These are phyloP conservation scores for Gibbula magus DNA, from an alignment of 2,888 invertebrate species.

Conservation along the genomic window DNA sequence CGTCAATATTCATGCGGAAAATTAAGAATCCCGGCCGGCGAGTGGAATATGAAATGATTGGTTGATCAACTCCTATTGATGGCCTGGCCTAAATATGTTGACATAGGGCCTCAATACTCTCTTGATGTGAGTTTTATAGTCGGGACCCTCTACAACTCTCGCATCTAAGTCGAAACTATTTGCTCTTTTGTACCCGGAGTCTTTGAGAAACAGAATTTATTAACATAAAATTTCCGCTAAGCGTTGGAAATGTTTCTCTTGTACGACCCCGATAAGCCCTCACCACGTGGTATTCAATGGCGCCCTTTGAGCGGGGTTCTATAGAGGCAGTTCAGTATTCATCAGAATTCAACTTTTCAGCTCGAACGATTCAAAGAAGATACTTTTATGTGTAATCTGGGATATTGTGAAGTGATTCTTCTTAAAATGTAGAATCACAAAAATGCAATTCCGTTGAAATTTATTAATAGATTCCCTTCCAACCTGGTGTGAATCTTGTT, in stretches of 20 bases:
- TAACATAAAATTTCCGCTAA: slow-evolving; percentile 17
- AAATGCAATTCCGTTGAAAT: no score
- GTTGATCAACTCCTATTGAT: slow-evolving; percentile 19
- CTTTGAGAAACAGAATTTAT: slow-evolving; percentile 14
- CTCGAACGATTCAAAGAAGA: neutral
- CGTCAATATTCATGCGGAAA: slow-evolving; percentile 20
- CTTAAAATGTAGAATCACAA: no score
- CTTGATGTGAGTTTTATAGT: slow-evolving; percentile 14
- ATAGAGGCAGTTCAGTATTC: neutral
- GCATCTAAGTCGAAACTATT: slow-evolving; percentile 22
- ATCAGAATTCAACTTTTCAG: neutral
- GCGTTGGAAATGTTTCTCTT: neutral
- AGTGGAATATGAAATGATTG: slow-evolving; percentile 23
- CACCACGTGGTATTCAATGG: neutral
- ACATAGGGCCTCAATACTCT: slow-evolving; percentile 5
- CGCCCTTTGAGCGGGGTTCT: neutral
- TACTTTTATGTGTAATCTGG: no score
- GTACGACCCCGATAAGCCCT: neutral
- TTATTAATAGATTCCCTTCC: no score
- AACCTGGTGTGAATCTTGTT: no score
- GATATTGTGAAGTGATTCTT: no score
- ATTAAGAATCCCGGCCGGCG: slow-evolving; percentile 4
- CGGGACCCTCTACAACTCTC: neutral
- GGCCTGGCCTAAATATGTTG: slow-evolving; percentile 12
- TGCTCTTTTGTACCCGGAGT: neutral